These are phyloP conservation scores for Thunnus thynnus DNA, from an alignment of 2,113 vertebrate species.

Conservation along the genomic window DNA sequence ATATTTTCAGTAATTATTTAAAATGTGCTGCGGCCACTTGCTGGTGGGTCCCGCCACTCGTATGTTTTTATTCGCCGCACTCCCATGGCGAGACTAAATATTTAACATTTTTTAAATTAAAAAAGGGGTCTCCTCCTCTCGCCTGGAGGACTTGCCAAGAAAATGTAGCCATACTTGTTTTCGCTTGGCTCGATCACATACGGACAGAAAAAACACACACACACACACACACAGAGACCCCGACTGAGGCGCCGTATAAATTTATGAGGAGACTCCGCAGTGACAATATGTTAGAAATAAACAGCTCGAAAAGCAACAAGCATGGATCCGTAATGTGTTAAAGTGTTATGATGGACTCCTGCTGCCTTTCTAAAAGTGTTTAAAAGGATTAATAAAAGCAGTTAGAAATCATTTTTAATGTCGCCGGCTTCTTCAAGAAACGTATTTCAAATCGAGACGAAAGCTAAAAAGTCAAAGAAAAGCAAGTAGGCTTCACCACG, in stretches of 20 bases:
- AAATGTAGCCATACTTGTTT: neutral
- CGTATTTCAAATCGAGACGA: no score
- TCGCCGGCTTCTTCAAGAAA: no score
- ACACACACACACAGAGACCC: neutral
- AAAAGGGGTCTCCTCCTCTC: neutral
- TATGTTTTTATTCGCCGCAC: conserved; percentile 67
- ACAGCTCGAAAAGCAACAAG: no score
- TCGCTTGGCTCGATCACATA: neutral
- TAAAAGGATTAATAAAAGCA: neutral
- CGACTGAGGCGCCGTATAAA: neutral
- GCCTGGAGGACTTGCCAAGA: conserved; percentile 5
- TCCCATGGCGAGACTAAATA: conserved; percentile 59
- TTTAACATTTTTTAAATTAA: conserved; percentile 36
- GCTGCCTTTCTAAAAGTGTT: neutral
- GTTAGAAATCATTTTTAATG: no score
- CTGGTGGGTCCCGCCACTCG: conserved; percentile 36
- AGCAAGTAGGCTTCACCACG: neutral
- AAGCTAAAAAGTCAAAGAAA: conserved; percentile 19
- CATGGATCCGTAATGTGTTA: neutral
- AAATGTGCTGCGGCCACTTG: conserved; percentile 27
- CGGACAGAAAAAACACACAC: no score
- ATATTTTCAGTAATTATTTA: conserved; percentile 47
- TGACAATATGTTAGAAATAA: no score
- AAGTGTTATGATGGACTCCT: neutral
- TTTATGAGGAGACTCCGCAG: neutral